Evolutionary conservation across 2,888 invertebrate genomes (phyloP).

Genomic region (Trachelus tabidus): DNA sequence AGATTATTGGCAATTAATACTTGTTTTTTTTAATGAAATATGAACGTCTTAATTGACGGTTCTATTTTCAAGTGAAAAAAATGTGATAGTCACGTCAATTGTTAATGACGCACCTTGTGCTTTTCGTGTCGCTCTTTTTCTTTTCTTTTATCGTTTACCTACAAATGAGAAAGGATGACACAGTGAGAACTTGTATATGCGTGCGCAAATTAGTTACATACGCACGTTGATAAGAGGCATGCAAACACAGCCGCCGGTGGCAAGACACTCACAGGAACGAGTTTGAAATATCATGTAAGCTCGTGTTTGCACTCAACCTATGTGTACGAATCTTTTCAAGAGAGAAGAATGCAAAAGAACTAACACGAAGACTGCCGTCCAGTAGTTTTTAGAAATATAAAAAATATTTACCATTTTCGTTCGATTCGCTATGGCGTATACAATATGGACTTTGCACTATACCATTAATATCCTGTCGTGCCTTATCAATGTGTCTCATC

Average conservation of each 20-base stretch:
- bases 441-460: not conserved
- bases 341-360: not conserved
- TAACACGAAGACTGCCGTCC: not conserved
- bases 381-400: not conserved
- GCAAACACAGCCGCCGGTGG: not conserved
- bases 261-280: not conserved
- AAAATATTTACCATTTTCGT: not conserved
- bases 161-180: not conserved
- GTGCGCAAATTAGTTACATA: not conserved
- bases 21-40: not conserved
- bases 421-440: not conserved
- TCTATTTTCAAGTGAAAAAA: not conserved
- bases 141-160: not conserved
- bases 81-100: not conserved
- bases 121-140: not conserved
- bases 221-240: not conserved
- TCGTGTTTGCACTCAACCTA: not conserved
- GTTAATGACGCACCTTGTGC: not conserved
- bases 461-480: not conserved
- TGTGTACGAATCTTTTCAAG: not conserved
- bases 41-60: not conserved
- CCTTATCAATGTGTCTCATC: not conserved
- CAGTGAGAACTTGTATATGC: not conserved
- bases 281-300: not conserved
- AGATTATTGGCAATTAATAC: no score